Base-by-base conservation (phyloP, 2,797 vertebrate species). In the Parauchenoglanis punctatus region DNA sequence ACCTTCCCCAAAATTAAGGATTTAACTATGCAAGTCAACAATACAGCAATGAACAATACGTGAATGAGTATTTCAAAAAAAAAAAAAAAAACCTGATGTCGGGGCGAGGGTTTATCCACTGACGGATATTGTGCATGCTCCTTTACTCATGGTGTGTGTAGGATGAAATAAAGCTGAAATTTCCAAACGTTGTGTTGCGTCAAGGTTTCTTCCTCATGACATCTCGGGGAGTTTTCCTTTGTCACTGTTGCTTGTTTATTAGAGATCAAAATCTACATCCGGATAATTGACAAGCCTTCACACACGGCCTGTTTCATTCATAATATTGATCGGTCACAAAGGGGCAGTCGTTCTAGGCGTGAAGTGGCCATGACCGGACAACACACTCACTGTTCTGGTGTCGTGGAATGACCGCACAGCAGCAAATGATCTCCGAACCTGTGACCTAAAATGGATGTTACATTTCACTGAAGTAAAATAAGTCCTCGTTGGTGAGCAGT, bases 1-100 rank as follows among this genome's bases (percentile, higher is more conserved):
- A 87, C 81, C n/a, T 49, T 20, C 40, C 46, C 20, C 8, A 25
- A 58, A 72, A 78, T 83, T 65, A 82, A 56, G 68, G 67, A 75
- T 84, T 89, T 81, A 87, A 88, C 91, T 91, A 91, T 91, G 91
- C 91, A 91, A 91, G 89, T 89, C 86, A 78, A 84, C 56, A 76
- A 59, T 35, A 44, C 12, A 46, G 77, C 56, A 40, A 85, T 83
- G 83, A 86, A 81, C 18, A 25, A 61, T 15, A 17, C 0, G 56
- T 59, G 78, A 81, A 81, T 61, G 56, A 20, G 20, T 15, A 59
- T 35, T 58, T 49, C 5, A 49, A 49, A 49, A 49, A 49, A 49
- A 49, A 49, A 49, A 81, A 20, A 1, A 25, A 54, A 6, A 35
- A 58, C 12, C 56, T 11, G 35, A 44, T 0, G 25, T 20, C 2